phyloP scores from a whole-genome alignment of 2,888 invertebrate genomes.

The Mythimna loreyi region DNA sequence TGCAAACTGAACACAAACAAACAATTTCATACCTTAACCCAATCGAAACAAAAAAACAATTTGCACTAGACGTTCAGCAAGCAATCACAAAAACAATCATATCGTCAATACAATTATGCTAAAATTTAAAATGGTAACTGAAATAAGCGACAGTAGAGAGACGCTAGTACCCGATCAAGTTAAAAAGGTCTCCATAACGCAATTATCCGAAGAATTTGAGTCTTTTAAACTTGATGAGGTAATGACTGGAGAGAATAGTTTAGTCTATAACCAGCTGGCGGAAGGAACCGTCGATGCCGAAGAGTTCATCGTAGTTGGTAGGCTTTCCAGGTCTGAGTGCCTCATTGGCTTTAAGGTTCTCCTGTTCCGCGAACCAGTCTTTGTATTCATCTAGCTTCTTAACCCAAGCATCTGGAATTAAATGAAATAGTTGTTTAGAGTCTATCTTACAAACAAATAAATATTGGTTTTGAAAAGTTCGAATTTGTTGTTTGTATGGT shows the following conservation, averaged over 20 bases:
- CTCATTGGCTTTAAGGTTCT: slow-evolving; percentile 95
- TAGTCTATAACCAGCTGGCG: slow-evolving; percentile 96
- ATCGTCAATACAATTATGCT: slow-evolving; percentile 58
- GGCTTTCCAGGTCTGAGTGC: slow-evolving; percentile 95
- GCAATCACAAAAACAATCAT: slow-evolving; percentile 45
- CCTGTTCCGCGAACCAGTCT: slow-evolving; percentile 96
- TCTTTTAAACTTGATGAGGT: slow-evolving; percentile 59
- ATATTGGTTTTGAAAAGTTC: too few relatives aligned
- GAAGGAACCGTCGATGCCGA: slow-evolving; percentile 97
- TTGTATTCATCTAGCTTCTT: slow-evolving; percentile 94
- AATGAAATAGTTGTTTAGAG: slow-evolving; percentile 14
- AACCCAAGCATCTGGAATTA: slow-evolving; percentile 93
- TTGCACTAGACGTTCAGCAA: slow-evolving; percentile 35
- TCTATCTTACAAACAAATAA: too few relatives aligned
- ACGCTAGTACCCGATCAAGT: slow-evolving; percentile 63
- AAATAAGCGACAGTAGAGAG: slow-evolving; percentile 79
- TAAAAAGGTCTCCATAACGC: slow-evolving; percentile 42
- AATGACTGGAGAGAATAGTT: slow-evolving; percentile 35
- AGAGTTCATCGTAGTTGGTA: slow-evolving; percentile 96
- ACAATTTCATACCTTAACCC: slow-evolving; percentile 38
- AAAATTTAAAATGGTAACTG: slow-evolving; percentile 74
- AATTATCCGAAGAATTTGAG: background rate
- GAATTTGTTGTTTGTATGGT: too few relatives aligned
- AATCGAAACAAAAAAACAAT: slow-evolving; percentile 21
- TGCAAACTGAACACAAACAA: slow-evolving; percentile 55